Evolutionary conservation across 2,888 invertebrate genomes (phyloP), one percentile per base, ranked within the genome.

Genomic region (Apotomis betuletana): DNA sequence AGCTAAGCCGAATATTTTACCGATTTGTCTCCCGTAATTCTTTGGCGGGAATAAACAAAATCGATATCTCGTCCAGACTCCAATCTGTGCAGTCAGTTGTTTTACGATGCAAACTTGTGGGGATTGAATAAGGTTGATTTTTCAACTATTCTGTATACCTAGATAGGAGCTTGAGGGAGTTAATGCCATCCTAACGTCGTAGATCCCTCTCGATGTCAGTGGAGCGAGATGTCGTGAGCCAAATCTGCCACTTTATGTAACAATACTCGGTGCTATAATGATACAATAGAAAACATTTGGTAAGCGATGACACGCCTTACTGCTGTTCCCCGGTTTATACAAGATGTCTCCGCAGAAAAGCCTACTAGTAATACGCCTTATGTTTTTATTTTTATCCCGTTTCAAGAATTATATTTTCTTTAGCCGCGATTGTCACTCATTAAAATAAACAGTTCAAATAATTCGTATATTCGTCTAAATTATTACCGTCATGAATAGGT

Each of bases 1-100:
- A 76, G 77, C 81, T 82, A 83, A 87, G 80, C 81, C 81, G 81
- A 81, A 84, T 85, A 84, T 82, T 84, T 80, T 58, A 77, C 81
- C 82, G 84, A 86, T 85, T 87, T 82, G 79, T 84, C 82, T 79
- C 76, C 73, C 74, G 74, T 72, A 67, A 70, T 84, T 82, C 81
- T 82, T 83, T 80, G 74, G 76, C 74, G 74, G 78, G 80, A 79
- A 82, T 81, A 84, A 83, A 83, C 81, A 81, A 81, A 84, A 82
- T 80, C 75, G 79, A 80, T 74, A 74, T 63, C 67, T 44, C 69
- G 73, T n/a, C 44, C 57, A 8, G n/a, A 46, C n/a, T 46, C 44
- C 15, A n/a, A 27, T 27, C 27, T 46, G 2, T 15, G 4, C 5
- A 5, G 2, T 44, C 44, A 15, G 12, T 36, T 54, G 44, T 15